phyloP scores from a whole-genome alignment of 2,113 vertebrate species.

The Epinephelus lanceolatus region DNA sequence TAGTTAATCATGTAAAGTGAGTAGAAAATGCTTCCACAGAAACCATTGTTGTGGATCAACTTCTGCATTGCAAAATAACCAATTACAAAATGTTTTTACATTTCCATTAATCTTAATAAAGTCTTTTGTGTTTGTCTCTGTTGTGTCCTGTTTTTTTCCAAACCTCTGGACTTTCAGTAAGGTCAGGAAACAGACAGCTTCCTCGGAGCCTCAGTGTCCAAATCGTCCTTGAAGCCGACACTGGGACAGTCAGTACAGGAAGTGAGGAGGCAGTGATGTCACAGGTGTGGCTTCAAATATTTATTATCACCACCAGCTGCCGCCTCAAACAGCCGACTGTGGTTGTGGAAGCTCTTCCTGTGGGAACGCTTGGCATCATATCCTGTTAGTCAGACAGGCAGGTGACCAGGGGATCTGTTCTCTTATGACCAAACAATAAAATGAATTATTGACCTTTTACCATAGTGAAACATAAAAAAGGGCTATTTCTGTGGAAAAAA shows the following conservation, averaged over 20 bases:
- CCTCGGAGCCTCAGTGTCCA: constrained; percentile 48
- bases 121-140: background rate
- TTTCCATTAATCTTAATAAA: background rate
- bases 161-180: constrained; percentile 11
- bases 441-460: background rate
- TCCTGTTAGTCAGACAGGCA: constrained; percentile 60
- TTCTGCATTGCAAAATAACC: background rate
- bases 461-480: background rate
- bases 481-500: no score
- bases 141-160: constrained; percentile 14
- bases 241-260: constrained; percentile 23
- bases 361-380: background rate
- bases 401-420: constrained; percentile 2
- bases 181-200: constrained; percentile 67
- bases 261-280: constrained; percentile 29
- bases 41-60: background rate
- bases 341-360: constrained; percentile 30
- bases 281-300: constrained; percentile 51
- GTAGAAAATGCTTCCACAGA: background rate
- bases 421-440: background rate
- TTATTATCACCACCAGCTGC: constrained; percentile 27
- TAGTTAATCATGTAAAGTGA: no score
- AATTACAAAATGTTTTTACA: background rate
- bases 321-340: background rate
- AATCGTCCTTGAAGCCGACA: constrained; percentile 13